A percentile compares a stretch with the other conserved stretches of the same genome.
phyloP scores from a whole-genome alignment of 2,888 invertebrate genomes.

The Ferdinandea cuprea region DNA sequence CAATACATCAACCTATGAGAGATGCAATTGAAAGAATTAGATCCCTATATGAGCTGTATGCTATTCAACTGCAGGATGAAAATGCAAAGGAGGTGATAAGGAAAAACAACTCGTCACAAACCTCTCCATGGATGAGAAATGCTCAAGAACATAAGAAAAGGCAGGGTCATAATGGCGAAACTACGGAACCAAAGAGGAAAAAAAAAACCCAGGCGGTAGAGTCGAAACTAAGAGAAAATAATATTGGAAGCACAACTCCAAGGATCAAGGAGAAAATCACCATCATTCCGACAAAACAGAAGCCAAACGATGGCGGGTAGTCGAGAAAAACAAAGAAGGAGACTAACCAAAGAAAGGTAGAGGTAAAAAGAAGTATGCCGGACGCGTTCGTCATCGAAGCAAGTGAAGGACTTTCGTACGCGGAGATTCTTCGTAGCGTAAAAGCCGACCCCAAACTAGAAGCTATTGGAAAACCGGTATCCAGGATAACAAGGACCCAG shows the following conservation, averaged over 20 bases:
- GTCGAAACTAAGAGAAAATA: background rate
- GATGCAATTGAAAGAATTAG: slow-evolving; percentile 7
- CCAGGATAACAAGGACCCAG: no score
- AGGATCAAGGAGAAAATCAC: background rate
- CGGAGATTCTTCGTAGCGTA: no score
- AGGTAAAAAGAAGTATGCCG: no score
- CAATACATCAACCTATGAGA: slow-evolving; percentile 7
- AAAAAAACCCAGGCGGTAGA: background rate
- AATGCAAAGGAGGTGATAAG: slow-evolving; percentile 1
- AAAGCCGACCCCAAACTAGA: no score
- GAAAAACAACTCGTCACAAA: slow-evolving; percentile 4
- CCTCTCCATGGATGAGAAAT: background rate
- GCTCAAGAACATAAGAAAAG: background rate
- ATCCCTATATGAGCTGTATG: background rate
- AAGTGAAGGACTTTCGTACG: no score
- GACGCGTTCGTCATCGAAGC: no score
- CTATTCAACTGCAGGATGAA: background rate
- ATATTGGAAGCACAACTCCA: background rate
- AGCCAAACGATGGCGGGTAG: no score
- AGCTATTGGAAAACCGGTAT: no score
- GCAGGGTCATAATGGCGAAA: background rate
- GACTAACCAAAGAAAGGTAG: no score
- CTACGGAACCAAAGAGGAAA: background rate
- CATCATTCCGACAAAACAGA: background rate
- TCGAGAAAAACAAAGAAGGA: no score